Base-by-base conservation (phyloP, 1,140 invertebrate genomes). In the Chelonus insularis region DNA sequence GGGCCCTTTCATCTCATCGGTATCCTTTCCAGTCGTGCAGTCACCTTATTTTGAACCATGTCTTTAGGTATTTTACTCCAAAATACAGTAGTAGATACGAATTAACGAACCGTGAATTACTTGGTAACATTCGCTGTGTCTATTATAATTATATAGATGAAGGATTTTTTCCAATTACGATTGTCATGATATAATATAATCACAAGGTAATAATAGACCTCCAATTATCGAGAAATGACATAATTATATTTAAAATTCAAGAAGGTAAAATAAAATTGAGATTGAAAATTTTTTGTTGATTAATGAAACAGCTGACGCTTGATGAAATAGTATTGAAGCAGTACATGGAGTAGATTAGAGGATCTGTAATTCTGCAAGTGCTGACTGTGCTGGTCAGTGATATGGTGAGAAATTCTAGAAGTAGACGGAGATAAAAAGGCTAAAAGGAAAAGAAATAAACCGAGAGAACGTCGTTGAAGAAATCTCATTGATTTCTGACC, bases 401-500 rank as follows among this genome's bases (percentile, higher is more conserved):
- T 58, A 36, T 58, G 12, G 16, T 43, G 41, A 43, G 18, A 43
- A 43, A 43, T 43, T 16, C 41, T 7, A 18, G 12, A 16, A 43
- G 16, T 18, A 43, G 41, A 55, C 32, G 52, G 37, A 60, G 14
- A 57, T 50, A 58, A 55, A 65, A 57, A 29, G 41, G 16, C 36
- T 41, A 41, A 41, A 32, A 23, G 12, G 32, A 25, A 14, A 16
- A 25, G 39, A 29, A 45, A 34, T 48, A 48, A 34, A 34, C 34
- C n/a, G 29, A 50, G n/a, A 63, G 32, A 43, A 66, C 59, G 61
- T 65, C 51, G 57, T 61, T 36, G 41, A 68, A 63, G 63, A 65
- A 67, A 66, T 68, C 65, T 60, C 65, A 70, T 72, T 70, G 68
- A 70, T 72, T 70, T 71, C 63, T 67, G 37, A 61, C 64, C 54